Evolutionary conservation across 2,113 vertebrate genomes (phyloP).

Genomic region (Rafetus swinhoei): DNA sequence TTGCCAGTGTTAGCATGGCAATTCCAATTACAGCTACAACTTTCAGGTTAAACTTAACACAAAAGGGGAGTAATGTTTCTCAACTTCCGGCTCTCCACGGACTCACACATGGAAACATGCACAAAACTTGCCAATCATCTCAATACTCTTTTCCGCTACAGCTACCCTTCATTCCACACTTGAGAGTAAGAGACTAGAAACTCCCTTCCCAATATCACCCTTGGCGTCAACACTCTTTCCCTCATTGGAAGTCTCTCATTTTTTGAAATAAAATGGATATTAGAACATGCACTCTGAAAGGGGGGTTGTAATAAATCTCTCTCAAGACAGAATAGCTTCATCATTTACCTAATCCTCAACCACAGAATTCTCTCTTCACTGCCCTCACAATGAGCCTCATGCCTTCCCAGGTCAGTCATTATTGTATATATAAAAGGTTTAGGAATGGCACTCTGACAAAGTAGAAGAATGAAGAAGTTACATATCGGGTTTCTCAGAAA

Average conservation of each 20-base stretch:
- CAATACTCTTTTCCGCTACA: background rate
- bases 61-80: background rate
- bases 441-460: background rate
- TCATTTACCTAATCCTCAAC: background rate
- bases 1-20: background rate
- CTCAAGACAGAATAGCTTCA: background rate
- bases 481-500: background rate
- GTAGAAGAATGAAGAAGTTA: background rate
- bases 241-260: background rate
- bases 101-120: background rate
- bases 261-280: background rate
- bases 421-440: background rate
- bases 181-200: background rate
- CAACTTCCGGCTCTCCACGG: background rate
- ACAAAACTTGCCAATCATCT: background rate
- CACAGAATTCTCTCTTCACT: background rate
- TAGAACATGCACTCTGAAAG: background rate
- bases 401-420: background rate
- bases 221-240: background rate
- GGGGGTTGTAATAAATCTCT: background rate
- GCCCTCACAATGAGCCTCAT: background rate
- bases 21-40: background rate
- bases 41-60: background rate
- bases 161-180: background rate
- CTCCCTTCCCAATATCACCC: background rate